Base-by-base conservation (phyloP, 2,113 vertebrate genomes). In the Alexandromys fortis region DNA sequence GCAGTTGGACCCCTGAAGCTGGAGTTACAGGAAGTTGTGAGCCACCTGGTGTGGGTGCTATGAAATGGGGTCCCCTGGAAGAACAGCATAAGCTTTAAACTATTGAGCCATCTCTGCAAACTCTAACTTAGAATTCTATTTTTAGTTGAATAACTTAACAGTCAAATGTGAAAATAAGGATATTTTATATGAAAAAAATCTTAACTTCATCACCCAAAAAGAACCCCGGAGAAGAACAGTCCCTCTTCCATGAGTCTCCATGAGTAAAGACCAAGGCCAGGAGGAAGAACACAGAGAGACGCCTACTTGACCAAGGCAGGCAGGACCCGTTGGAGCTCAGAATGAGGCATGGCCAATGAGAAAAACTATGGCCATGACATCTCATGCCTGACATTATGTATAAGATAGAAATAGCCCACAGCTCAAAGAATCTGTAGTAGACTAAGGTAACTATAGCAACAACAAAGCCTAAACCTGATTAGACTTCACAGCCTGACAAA, bases 81-180 rank as follows among this genome's bases (percentile, higher is more conserved):
- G 47, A 78, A 78, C 14, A 79, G 17, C 47, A 35, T 79, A 79
- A 52, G n/a, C 77, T 52, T 33, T 79, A 35, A 35, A 79, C 52
- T 22, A 61, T 10, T 58, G 52, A 82, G 52, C 52, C 79, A 82
- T 38, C 49, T 26, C 26, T 28, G n/a, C 75, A 77, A 73, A 45
- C 75, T 14, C 42, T 70, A n/a, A 70, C 33, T 73, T 73, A 28
- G 9, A 87, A 90, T 58, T 58, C 58, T 58, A 65, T 70, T 45
- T 88, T 91, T 73, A 77, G 7, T 28, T 17, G 75, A 26, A 28
- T 47, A 90, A 90, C 58, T 42, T 38, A 86, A 89, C 13, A 68
- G 72, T 82, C 28, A 96, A 73, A 94, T 70, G 30, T 52, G 13
- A 28, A 45, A 81, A 90, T 73, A 86, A 90, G 81, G 42, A 30